phyloP scores from a whole-genome alignment of 2,113 vertebrate genomes.

The Conger conger region DNA sequence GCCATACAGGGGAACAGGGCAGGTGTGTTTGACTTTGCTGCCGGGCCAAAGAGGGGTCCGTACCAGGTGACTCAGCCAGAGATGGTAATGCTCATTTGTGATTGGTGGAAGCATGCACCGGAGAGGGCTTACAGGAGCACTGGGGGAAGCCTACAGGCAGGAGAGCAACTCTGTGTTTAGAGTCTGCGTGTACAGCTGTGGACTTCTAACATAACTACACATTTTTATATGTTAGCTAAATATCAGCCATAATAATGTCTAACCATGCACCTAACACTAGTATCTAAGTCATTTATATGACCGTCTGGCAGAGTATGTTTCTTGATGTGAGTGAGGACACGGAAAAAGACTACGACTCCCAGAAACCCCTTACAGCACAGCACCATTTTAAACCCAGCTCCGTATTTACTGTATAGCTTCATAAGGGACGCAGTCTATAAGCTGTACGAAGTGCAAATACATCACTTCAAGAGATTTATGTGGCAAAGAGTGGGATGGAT shows the following conservation, averaged over 20 bases:
- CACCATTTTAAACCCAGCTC: background rate
- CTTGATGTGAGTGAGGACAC: background rate
- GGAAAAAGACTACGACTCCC: too few relatives aligned
- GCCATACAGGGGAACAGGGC: background rate
- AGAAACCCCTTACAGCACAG: background rate
- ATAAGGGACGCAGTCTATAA: background rate
- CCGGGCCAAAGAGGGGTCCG: background rate
- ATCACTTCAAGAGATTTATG: background rate
- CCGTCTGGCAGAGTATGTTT: background rate
- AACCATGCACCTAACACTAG: background rate
- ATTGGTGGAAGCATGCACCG: background rate
- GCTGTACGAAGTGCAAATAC: background rate
- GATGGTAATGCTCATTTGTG: background rate
- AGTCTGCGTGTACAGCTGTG: background rate
- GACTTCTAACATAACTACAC: background rate
- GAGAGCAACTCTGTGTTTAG: background rate
- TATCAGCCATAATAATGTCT: too few relatives aligned
- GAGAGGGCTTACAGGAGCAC: background rate
- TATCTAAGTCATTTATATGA: background rate
- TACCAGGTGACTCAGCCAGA: background rate
- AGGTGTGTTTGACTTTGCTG: slow-evolving; percentile 3
- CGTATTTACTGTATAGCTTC: background rate
- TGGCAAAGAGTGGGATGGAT: too few relatives aligned
- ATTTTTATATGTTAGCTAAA: background rate
- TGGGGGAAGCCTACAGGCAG: background rate